Evolutionary conservation across 2,113 vertebrate genomes (phyloP), one percentile per base, ranked within the genome.

Genomic region (Anoplopoma fimbria): DNA sequence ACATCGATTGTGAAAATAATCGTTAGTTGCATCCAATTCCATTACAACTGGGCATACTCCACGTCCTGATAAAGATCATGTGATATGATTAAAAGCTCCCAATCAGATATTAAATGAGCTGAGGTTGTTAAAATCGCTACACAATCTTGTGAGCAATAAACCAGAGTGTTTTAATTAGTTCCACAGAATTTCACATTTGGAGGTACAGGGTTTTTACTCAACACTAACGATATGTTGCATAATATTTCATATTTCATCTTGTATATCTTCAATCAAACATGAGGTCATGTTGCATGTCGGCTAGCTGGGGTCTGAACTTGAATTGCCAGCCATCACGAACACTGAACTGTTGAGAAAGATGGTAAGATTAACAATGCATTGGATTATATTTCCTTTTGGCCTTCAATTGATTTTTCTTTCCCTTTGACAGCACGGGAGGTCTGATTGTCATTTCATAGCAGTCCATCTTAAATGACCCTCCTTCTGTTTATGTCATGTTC

Each of bases 401-500:
- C 84, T 85, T 84, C 77, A n/a, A 51, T 49, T 40, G 65, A 15
- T 80, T 88, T 87, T 75, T 84, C 64, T 89, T 81, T 85, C 45
- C 36, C 40, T 53, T 55, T 81, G 68, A 67, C 81, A 79, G 69
- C 67, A 58, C 15, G 29, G 84, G 88, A 88, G 86, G 82, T 89
- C 88, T 86, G 87, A 91, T 78, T 91, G 82, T 92, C 89, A 77
- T 92, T 92, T 87, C 78, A 65, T 25, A 69, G 84, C 79, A 49
- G 83, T 88, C 77, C 75, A 12, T 87, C 77, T 87, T 47, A 67
- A 79, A 85, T 34, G 79, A 87, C 81, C 83, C 88, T 64, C 64
- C 51, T 72, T 76, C 49, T 90, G 90, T 89, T 91, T 82, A 91
- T 86, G 88, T 90, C 86, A 88, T 88, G 80, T 85, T 88, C 84